Evolutionary conservation across 64 coral and sea anemone genomes (phyloP).

Genomic region (Pocillopora damicornis): DNA sequence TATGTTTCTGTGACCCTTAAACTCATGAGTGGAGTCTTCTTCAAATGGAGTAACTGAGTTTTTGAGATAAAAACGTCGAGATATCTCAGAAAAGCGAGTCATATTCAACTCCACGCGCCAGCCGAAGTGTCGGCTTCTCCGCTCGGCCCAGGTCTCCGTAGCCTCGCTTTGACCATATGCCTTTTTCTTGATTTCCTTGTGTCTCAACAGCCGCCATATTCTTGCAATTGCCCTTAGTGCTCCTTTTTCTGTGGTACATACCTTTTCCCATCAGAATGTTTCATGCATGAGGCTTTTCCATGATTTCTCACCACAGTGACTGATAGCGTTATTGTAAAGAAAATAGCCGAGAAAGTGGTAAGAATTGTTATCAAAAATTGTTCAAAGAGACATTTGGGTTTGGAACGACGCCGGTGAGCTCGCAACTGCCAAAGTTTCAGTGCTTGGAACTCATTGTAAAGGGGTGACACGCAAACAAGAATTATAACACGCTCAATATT

Average conservation of each 20-base stretch:
- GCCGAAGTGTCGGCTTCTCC: slow-evolving; percentile 8
- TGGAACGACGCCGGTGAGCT: slow-evolving; percentile 15
- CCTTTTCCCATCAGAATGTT: not conserved
- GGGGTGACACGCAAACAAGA: not conserved
- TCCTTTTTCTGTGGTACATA: not conserved
- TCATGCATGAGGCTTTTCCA: not conserved
- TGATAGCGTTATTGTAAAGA: not conserved
- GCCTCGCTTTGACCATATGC: slow-evolving; percentile 21
- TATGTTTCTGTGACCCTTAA: slow-evolving; percentile 94
- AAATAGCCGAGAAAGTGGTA: not conserved
- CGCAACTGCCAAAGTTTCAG: not conserved
- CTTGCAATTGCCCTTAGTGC: not conserved
- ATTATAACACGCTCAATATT: not conserved
- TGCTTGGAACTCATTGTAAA: not conserved
- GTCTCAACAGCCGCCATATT: slow-evolving; percentile 26
- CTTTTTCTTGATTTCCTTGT: slow-evolving; percentile 12
- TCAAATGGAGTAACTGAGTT: slow-evolving; percentile 64
- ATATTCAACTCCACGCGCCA: not conserved
- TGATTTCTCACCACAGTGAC: not conserved
- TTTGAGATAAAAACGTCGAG: slow-evolving; percentile 51
- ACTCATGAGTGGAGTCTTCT: slow-evolving; percentile 84
- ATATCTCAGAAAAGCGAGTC: slow-evolving; percentile 8
- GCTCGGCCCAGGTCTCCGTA: not conserved
- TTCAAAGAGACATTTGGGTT: slow-evolving; percentile 9
- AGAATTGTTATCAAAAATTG: not conserved